These are phyloP conservation scores for Callithrix jacchus DNA, from an alignment of 2,113 vertebrate species.

Conservation along the genomic window DNA sequence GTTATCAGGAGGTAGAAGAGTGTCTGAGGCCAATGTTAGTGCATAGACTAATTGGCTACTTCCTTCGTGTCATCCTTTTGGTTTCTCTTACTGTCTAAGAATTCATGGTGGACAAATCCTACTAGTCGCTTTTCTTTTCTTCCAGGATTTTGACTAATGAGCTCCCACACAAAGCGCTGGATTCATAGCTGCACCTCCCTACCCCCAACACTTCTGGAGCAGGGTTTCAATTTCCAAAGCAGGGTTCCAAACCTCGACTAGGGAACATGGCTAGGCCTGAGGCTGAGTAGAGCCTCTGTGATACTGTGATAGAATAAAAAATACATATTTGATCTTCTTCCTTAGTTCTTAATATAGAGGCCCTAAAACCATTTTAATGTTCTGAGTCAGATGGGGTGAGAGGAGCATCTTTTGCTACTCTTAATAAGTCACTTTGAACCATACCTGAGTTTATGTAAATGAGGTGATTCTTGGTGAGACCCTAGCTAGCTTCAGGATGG, in stretches of 20 bases:
- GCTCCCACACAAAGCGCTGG: background rate
- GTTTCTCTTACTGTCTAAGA: background rate
- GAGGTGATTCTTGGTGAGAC: too few relatives aligned
- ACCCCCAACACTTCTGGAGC: background rate
- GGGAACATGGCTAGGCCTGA: background rate
- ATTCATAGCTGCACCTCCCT: background rate
- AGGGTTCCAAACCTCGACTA: background rate
- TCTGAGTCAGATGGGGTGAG: background rate
- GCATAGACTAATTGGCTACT: background rate
- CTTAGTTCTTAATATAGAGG: background rate
- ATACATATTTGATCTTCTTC: background rate
- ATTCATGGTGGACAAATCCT: background rate
- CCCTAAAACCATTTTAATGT: background rate
- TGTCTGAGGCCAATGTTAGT: background rate
- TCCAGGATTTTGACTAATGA: background rate
- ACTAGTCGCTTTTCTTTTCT: background rate
- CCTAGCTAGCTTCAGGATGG: too few relatives aligned
- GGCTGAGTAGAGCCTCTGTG: background rate
- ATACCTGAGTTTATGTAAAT: background rate
- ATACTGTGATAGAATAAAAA: background rate
- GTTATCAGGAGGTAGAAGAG: background rate
- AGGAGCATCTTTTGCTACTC: background rate
- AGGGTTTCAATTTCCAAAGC: background rate
- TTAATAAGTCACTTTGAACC: background rate
- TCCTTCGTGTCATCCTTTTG: background rate